phyloP scores from a whole-genome alignment of 2,797 vertebrate genomes.

The Amazona finschi region DNA sequence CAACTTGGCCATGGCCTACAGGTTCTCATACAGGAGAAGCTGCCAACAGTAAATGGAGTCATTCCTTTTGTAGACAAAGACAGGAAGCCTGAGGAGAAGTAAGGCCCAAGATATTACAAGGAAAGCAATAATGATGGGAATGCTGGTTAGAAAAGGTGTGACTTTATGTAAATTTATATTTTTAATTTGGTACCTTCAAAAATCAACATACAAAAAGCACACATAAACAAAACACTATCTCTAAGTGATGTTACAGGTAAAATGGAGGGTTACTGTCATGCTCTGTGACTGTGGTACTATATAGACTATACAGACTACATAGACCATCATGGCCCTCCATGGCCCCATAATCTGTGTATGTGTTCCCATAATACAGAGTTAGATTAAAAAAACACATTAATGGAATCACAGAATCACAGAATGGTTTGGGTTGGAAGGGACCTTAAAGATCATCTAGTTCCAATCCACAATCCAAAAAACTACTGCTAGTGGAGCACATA shows the following conservation, averaged over 20 bases:
- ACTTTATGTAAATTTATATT: background rate
- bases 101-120: background rate
- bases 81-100: slow-evolving; percentile 23
- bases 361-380: background rate
- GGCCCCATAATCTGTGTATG: background rate
- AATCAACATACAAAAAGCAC: background rate
- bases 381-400: background rate
- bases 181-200: background rate
- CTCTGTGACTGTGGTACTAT: background rate
- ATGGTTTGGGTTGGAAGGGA: background rate
- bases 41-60: background rate
- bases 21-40: background rate
- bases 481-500: background rate
- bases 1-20: background rate
- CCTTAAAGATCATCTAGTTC: background rate
- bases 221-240: background rate
- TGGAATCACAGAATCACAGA: background rate
- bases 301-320: background rate
- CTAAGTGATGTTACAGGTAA: background rate
- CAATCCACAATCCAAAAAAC: background rate
- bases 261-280: background rate
- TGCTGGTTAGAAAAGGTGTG: background rate
- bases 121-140: background rate
- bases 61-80: slow-evolving; percentile 3
- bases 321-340: background rate